Evolutionary conservation across 2,888 invertebrate species (phyloP).

Genomic region (Entomobrya multifasciata): DNA sequence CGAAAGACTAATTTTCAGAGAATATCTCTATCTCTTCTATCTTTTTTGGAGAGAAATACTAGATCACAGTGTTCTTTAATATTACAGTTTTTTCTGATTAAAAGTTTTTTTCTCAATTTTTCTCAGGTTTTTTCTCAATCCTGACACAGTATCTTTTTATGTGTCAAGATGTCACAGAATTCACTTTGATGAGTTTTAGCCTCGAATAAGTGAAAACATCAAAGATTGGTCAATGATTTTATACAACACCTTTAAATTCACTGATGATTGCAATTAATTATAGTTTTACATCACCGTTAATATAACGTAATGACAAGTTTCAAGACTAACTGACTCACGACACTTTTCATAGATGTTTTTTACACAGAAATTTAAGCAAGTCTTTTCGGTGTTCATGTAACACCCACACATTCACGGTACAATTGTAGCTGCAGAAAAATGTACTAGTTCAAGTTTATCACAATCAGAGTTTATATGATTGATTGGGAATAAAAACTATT

Average conservation of each 20-base stretch:
- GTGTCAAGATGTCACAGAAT: too few relatives aligned
- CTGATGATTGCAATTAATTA: slow-evolving; percentile 3
- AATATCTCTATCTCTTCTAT: not conserved
- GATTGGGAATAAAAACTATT: slow-evolving; percentile 31
- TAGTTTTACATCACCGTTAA: not conserved
- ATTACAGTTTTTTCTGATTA: slow-evolving; percentile 11
- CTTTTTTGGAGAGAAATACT: not conserved
- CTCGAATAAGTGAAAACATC: not conserved
- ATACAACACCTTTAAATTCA: slow-evolving; percentile 13
- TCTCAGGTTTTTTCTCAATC: not conserved
- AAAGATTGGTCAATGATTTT: not conserved
- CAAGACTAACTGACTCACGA: slow-evolving; percentile 13
- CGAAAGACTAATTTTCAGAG: slow-evolving; percentile 18
- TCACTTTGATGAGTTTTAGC: not conserved
- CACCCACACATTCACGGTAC: slow-evolving; percentile 15
- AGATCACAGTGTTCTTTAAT: slow-evolving; percentile 25
- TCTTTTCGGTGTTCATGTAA: slow-evolving; percentile 1
- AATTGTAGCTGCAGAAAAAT: slow-evolving; percentile 28
- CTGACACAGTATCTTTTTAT: too few relatives aligned
- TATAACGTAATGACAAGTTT: slow-evolving; percentile 39
- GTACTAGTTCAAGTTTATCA: slow-evolving; percentile 70
- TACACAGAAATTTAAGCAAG: slow-evolving; percentile 55
- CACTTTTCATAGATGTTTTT: slow-evolving; percentile 42
- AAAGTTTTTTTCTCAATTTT: not conserved
- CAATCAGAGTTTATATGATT: slow-evolving; percentile 64